These are phyloP conservation scores for Upupa epops DNA, from an alignment of 2,113 vertebrate species.

Conservation along the genomic window DNA sequence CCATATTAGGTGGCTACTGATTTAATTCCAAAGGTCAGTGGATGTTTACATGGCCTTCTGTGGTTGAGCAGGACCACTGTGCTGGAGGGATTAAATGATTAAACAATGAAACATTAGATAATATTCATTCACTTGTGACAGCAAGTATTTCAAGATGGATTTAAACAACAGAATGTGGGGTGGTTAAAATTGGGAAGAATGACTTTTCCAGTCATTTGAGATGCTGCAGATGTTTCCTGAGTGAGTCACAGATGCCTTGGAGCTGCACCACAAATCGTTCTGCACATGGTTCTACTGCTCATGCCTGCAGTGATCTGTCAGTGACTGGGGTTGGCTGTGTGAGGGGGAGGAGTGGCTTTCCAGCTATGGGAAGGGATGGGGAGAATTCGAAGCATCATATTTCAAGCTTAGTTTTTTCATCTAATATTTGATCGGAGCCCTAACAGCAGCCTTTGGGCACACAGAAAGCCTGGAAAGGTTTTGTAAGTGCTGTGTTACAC, in stretches of 20 bases:
- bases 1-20: background rate
- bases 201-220: background rate
- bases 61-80: background rate
- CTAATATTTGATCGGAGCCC: background rate
- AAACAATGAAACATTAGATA: background rate
- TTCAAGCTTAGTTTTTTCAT: background rate
- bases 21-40: background rate
- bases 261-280: background rate
- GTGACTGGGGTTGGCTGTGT: background rate
- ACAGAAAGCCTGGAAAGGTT: background rate
- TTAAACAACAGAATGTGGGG: background rate
- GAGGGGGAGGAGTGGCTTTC: background rate
- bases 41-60: rapidly evolving
- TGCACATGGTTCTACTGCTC: background rate
- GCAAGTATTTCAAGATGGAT: background rate
- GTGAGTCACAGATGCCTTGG: background rate
- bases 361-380: background rate
- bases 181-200: background rate
- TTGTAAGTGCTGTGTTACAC: background rate
- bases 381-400: background rate
- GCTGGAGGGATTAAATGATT: no score
- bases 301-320: rapidly evolving
- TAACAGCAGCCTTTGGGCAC: background rate
- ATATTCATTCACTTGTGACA: rapidly evolving
- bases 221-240: background rate